These are phyloP conservation scores for Penaeus japonicus DNA, from an alignment of 1,140 invertebrate genomes.

Conservation along the genomic window DNA sequence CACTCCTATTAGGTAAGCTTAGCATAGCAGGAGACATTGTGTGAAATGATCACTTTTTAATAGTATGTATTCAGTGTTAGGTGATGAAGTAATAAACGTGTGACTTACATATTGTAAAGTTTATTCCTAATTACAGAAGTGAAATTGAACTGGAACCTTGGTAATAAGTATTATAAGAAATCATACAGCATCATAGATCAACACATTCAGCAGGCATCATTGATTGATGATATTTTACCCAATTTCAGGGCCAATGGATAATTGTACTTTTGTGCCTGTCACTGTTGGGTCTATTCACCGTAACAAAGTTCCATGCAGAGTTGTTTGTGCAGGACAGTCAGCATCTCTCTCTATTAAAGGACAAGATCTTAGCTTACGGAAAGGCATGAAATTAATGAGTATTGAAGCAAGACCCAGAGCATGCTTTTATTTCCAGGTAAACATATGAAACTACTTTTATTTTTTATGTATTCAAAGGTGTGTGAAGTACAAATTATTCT, in stretches of 20 bases:
- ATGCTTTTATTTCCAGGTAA: constrained; percentile 81
- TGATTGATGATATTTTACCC: neutral
- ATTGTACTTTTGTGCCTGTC: constrained; percentile 82
- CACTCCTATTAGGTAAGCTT: constrained; percentile 73
- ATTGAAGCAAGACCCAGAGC: constrained; percentile 70
- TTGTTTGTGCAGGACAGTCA: constrained; percentile 88
- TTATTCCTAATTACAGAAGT: no score
- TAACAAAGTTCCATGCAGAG: constrained; percentile 86
- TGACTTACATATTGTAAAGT: no score
- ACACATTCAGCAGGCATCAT: neutral
- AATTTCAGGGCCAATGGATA: constrained; percentile 77
- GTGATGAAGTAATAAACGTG: no score
- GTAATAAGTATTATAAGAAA: neutral
- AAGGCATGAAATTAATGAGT: constrained; percentile 81
- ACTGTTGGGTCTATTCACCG: constrained; percentile 86
- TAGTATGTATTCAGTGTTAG: no score
- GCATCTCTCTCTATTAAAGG: constrained; percentile 84
- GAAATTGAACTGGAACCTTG: neutral
- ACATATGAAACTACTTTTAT: neutral
- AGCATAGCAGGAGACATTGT: no score
- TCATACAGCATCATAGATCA: no score
- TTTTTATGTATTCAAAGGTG: neutral
- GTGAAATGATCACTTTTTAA: neutral
- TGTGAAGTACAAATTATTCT: neutral
- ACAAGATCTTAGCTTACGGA: constrained; percentile 72